Conservation (phyloP, 2,113 vertebrate genomes). For the Dipodomys spectabilis region DNA sequence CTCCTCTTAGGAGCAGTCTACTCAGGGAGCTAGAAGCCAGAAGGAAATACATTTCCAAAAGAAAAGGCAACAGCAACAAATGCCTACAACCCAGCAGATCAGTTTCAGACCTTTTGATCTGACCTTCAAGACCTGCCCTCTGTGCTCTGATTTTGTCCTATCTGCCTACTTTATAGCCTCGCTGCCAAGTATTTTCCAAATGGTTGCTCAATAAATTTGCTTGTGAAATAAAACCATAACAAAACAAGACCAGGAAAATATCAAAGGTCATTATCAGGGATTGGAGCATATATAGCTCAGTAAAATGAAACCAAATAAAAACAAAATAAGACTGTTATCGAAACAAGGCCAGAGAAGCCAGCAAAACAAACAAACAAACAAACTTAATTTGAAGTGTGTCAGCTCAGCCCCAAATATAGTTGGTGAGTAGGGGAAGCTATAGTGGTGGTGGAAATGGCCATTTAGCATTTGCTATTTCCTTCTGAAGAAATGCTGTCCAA, state of each 20-base stretch:
- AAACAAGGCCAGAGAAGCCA: conserved; percentile 20
- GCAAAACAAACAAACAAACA: conserved; percentile 4
- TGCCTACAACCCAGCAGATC: background rate
- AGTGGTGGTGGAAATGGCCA: background rate
- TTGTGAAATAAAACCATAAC: conserved; percentile 70
- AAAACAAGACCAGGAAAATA: conserved; percentile 48
- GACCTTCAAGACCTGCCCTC: background rate
- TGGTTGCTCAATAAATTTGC: conserved; percentile 63
- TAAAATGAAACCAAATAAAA: background rate
- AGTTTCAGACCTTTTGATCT: background rate
- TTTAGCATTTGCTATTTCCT: background rate
- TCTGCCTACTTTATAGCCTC: conserved; percentile 20
- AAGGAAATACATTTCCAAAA: background rate
- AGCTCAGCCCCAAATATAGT: background rate
- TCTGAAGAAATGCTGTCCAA: background rate
- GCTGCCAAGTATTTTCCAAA: conserved; percentile 27
- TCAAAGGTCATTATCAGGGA: conserved; percentile 55
- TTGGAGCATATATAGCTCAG: background rate
- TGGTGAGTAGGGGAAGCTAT: background rate
- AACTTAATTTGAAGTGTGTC: background rate
- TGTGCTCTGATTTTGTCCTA: background rate
- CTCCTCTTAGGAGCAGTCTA: conserved; percentile 62
- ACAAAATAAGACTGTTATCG: background rate
- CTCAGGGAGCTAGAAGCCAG: conserved; percentile 36
- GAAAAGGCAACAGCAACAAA: background rate